These are phyloP conservation scores for Prietella phreatophila DNA, from an alignment of 2,113 vertebrate species.

Conservation along the genomic window DNA sequence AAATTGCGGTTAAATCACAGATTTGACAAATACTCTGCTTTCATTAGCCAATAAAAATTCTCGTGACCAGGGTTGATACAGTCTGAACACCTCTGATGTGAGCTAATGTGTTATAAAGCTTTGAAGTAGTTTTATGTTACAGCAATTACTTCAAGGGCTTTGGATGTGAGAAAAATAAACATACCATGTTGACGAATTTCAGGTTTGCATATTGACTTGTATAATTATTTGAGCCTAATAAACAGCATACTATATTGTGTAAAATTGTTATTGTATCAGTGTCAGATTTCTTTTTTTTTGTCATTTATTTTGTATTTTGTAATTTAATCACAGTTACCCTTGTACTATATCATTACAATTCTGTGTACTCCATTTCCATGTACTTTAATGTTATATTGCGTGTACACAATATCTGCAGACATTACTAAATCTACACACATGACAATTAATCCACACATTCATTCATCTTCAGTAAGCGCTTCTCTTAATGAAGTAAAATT, in stretches of 20 bases:
- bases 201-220: not conserved
- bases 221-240: not conserved
- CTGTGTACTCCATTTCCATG: not conserved
- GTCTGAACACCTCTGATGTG: conserved; percentile 8
- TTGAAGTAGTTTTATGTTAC: conserved; percentile 11
- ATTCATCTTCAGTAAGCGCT: not conserved
- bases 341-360: not conserved
- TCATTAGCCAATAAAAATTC: conserved; percentile 40
- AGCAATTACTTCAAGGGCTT: conserved; percentile 9
- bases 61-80: conserved; percentile 7
- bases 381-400: not conserved
- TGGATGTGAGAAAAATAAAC: conserved; percentile 13
- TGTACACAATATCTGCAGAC: not conserved
- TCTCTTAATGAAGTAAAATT: not conserved
- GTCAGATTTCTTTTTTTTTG: not conserved
- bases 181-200: not conserved
- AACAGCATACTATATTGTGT: not conserved
- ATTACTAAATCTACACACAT: not conserved
- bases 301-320: not conserved
- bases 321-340: not conserved
- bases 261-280: not conserved
- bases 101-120: not conserved
- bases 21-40: conserved; percentile 38
- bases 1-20: conserved; percentile 25
- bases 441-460: not conserved